phyloP scores from a whole-genome alignment of 1,140 invertebrate genomes.

The Drosophila funebris region DNA sequence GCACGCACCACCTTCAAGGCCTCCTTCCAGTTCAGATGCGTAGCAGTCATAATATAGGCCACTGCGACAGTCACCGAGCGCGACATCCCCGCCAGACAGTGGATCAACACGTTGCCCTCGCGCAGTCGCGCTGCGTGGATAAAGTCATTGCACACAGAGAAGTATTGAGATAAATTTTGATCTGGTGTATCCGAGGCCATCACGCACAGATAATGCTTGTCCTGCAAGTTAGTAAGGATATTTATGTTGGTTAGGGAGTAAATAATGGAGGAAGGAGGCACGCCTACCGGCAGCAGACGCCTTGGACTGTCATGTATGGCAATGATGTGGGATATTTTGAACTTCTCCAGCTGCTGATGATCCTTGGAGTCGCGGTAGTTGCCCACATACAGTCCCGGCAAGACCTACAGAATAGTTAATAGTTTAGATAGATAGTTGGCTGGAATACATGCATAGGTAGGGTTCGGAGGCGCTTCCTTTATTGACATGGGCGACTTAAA shows the following conservation, averaged over 20 bases:
- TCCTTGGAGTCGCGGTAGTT: conserved; percentile 97
- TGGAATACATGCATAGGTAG: too few relatives aligned
- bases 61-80: conserved; percentile 97
- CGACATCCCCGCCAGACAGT: conserved; percentile 98
- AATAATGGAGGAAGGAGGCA: background rate
- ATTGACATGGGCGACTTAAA: too few relatives aligned
- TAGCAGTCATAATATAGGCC: conserved; percentile 93
- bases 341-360: conserved; percentile 92
- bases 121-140: conserved; percentile 95
- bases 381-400: conserved; percentile 93
- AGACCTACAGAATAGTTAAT: conserved; percentile 90
- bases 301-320: conserved; percentile 97
- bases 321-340: conserved; percentile 97
- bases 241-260: background rate
- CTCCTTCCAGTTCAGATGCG: conserved; percentile 95
- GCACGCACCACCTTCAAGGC: conserved; percentile 96
- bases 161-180: conserved; percentile 96
- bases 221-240: conserved; percentile 86
- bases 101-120: conserved; percentile 96
- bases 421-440: too few relatives aligned
- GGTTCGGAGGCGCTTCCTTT: too few relatives aligned
- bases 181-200: conserved; percentile 96
- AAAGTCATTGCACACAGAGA: conserved; percentile 97
- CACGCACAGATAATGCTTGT: conserved; percentile 97
- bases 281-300: conserved; percentile 91